Evolutionary conservation across 1,140 invertebrate species (phyloP), one percentile per base, ranked within the genome.

Genomic region (Hyles vespertilio): DNA sequence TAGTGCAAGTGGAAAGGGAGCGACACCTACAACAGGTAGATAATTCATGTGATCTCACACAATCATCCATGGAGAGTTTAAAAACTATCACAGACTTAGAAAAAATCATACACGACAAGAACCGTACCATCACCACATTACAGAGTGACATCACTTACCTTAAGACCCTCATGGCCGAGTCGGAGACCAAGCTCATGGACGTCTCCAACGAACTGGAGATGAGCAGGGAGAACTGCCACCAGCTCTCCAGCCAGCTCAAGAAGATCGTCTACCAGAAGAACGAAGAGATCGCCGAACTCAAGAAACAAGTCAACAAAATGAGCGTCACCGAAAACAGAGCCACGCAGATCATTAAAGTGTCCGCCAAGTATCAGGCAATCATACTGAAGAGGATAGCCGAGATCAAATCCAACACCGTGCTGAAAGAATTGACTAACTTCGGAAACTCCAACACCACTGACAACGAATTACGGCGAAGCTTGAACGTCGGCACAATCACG

Each of bases 251-350:
- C 54, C 85, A 88, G 44, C 64, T 88, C 5, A 87, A 88, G 77
- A 88, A 85, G 63, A 80, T 85, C 5, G 81, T 85, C 0, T 69
- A 80, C 34, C 82, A 82, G 61, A 89, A 89, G 65, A 89, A 89
- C 36, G 85, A 87, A 51, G 85, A 89, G 59, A 87, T 89, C 45
- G 70, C 79, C 0, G 83, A 87, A 3, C 69, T 89, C 9, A 87
- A 79, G 51, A 85, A 77, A 46, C 80, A 89, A 65, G 65, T 87
- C 0, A 67, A 64, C 0, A 87, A 86, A 70, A 81, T 89, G 84
- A 86, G 74, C 50, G 73, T 68, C 3, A 81, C 74, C 1, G 84
- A 89, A 67, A 86, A 75, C 34, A 70, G 81, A 40, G 83, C 83
- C 2, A 79, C 60, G 3, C 84, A 87, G 70, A 89, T 89, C 46